Conservation (phyloP, 2,113 vertebrate genomes). For the Peromyscus leucopus region DNA sequence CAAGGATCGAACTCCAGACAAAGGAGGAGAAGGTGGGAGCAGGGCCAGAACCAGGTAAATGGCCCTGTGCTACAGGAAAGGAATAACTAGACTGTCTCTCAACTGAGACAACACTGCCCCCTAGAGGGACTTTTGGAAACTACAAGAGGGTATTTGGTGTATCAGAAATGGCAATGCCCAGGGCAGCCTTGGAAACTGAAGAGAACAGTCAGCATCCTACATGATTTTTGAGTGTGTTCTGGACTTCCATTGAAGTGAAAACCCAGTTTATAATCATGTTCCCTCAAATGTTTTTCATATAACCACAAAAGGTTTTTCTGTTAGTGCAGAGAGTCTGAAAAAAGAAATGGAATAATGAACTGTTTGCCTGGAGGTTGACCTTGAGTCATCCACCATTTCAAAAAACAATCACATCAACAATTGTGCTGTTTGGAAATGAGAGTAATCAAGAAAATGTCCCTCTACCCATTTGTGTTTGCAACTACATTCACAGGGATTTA, state of each 20-base stretch:
- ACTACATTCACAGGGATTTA: not conserved
- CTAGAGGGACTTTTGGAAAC: slow-evolving; percentile 67
- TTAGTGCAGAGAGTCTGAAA: not conserved
- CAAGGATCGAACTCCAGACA: not conserved
- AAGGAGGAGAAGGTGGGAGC: not conserved
- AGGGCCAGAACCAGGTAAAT: not conserved
- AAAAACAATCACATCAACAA: not conserved
- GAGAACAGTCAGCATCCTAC: not conserved
- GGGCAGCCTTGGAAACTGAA: slow-evolving; percentile 49
- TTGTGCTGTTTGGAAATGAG: slow-evolving; percentile 22
- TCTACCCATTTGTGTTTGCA: slow-evolving; percentile 31
- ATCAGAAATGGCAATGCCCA: not conserved
- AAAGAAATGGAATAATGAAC: not conserved
- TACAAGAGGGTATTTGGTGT: slow-evolving; percentile 12
- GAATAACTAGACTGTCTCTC: not conserved
- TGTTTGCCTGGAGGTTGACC: not conserved
- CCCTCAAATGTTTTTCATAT: slow-evolving; percentile 40
- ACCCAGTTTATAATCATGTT: not conserved
- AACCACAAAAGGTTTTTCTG: not conserved
- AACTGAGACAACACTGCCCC: slow-evolving; percentile 74
- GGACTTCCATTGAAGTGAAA: slow-evolving; percentile 1
- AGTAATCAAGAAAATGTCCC: not conserved
- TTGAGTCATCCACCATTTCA: slow-evolving; percentile 18
- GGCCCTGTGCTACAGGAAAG: not conserved
- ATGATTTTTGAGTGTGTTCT: slow-evolving; percentile 39